phyloP scores from a whole-genome alignment of 1,140 invertebrate species.

The Zophobas morio region DNA sequence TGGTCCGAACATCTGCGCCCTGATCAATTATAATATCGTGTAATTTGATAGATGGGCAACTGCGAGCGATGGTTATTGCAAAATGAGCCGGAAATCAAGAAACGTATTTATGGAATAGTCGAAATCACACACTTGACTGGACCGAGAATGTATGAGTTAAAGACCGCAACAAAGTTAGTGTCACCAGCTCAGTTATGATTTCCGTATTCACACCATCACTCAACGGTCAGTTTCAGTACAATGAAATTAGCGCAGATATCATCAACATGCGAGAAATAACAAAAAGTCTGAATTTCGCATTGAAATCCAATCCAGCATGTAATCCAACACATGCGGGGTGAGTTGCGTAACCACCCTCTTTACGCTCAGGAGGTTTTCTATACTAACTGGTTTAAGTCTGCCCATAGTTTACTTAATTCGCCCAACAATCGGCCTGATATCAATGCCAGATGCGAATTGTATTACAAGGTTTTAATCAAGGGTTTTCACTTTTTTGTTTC shows the following conservation, averaged over 20 bases:
- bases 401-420: slow-evolving; percentile 65
- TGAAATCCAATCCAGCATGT: slow-evolving; percentile 62
- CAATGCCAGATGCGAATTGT: slow-evolving; percentile 66
- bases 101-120: slow-evolving; percentile 47
- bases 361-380: slow-evolving; percentile 64
- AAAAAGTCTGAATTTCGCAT: slow-evolving; percentile 44
- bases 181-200: neutral
- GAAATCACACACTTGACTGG: slow-evolving; percentile 24
- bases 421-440: slow-evolving; percentile 62
- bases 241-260: slow-evolving; percentile 25
- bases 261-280: slow-evolving; percentile 36
- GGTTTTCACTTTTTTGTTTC: slow-evolving; percentile 36
- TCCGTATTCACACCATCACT: neutral
- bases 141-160: neutral
- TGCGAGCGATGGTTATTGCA: slow-evolving; percentile 51
- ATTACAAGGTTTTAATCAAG: slow-evolving; percentile 49
- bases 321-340: slow-evolving; percentile 62
- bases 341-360: slow-evolving; percentile 64
- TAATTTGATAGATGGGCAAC: slow-evolving; percentile 57
- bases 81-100: slow-evolving; percentile 51
- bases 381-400: slow-evolving; percentile 65
- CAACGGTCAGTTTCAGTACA: slow-evolving; percentile 8
- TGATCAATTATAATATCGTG: slow-evolving; percentile 50
- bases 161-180: neutral
- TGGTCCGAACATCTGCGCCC: slow-evolving; percentile 28